These are phyloP conservation scores for Orchestia grillus DNA, from an alignment of 1,140 invertebrate genomes.

Conservation along the genomic window DNA sequence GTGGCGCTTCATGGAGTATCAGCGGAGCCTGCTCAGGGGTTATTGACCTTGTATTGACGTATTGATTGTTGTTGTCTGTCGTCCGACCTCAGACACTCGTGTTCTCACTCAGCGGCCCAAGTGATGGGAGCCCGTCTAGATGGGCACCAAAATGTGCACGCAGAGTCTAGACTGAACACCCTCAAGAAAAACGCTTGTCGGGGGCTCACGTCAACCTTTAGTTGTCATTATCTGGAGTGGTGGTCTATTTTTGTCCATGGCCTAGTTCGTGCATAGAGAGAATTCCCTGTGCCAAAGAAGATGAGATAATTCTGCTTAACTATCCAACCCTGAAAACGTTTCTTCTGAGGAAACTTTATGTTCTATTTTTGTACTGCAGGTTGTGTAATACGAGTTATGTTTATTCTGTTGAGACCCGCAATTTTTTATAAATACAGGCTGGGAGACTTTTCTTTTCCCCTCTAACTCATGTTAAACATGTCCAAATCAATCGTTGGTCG, in stretches of 20 bases:
- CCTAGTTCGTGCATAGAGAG: background rate
- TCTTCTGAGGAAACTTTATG: too few species aligned
- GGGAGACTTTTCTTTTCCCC: too few species aligned
- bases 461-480: too few species aligned
- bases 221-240: background rate
- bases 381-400: too few species aligned
- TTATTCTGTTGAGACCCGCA: too few species aligned
- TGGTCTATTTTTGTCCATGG: background rate
- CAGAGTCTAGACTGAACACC: background rate
- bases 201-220: background rate
- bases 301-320: too few species aligned
- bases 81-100: background rate
- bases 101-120: too few species aligned
- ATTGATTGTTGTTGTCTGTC: background rate
- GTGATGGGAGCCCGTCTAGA: background rate
- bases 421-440: too few species aligned
- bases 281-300: background rate
- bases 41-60: background rate
- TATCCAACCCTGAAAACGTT: too few species aligned
- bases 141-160: background rate
- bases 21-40: background rate
- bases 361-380: too few species aligned
- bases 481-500: too few species aligned
- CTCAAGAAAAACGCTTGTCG: background rate
- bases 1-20: background rate